Base-by-base conservation (phyloP, 53 echinoderm and acorn worm genomes). In the Zoroaster sp. region DNA sequence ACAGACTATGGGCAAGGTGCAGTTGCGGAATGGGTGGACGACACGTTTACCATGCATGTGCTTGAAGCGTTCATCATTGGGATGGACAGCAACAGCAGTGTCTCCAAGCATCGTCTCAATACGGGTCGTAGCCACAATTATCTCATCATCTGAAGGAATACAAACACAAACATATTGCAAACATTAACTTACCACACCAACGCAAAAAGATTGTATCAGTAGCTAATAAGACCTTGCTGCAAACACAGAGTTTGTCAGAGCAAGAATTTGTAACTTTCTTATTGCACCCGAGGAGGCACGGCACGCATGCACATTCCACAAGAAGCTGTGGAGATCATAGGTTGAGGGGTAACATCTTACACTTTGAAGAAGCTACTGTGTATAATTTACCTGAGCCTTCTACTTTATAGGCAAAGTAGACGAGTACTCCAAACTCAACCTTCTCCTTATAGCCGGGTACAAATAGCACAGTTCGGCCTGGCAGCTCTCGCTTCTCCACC, bases 21-120 rank as follows among this genome's bases (percentile, higher is more conserved):
- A 91, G 53, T 91, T 81, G 25, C 96, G 92, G 90, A 98, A 98
- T 7, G 99, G 99, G 88, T 98, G 99, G 2, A 91, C 30, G 45
- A 94, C 99, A 72, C 88, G 87, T 72, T 96, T 96, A 40, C 95
- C 94, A 34, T 93, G 89, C 40, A 96, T 91, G 31, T 94, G 94
- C 83, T 94, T 94, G 93, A 94, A 98, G 7, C 99, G 90, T n/a
- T 91, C 91, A 67, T 98, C 99, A 4, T 93, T 83, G 0, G 99
- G 99, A 80, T 98, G 95, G 42, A 96, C 95, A 31, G 92, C 93
- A 0, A 98, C 95, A 3, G 94, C 99, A 1, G 99, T 96, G 51
- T 98, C 99, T 9, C 95, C 99, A 38, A 98, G 88, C 99, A 98
- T 98, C 30, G 99, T 98, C 86, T 98, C 99, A 21, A 98, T 92